A percentile compares a stretch with the other conserved stretches of the same genome.
Conservation (phyloP, 2,113 vertebrate genomes). For the Oreochromis spilurus region DNA sequence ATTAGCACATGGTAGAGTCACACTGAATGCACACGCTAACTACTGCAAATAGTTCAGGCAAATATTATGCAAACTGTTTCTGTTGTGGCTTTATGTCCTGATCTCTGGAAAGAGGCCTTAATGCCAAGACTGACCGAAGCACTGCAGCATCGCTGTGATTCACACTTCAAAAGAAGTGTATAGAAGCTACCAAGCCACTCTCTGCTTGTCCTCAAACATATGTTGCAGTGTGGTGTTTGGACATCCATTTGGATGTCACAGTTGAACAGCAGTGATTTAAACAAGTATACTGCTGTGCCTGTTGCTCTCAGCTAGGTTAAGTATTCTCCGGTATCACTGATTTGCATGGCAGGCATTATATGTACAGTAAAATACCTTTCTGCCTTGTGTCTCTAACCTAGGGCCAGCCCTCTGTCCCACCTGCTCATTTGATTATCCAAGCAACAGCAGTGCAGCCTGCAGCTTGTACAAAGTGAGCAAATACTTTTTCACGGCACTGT, state of each 20-base stretch:
- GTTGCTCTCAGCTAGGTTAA: constrained; percentile 26
- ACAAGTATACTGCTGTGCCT: neutral
- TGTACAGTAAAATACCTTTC: constrained; percentile 51
- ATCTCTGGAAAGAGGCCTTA: neutral
- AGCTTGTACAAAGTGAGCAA: neutral
- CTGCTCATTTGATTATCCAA: constrained; percentile 54
- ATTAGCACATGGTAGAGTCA: neutral
- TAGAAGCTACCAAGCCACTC: neutral
- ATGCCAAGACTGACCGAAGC: neutral
- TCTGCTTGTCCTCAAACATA: neutral
- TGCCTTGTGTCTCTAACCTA: constrained; percentile 31
- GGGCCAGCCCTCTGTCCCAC: neutral
- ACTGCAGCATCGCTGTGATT: neutral
- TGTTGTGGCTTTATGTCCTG: neutral
- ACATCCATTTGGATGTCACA: neutral
- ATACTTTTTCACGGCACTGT: neutral
- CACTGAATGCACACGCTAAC: constrained; percentile 1
- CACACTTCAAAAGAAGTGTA: neutral
- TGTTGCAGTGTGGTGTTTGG: neutral
- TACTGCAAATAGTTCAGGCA: constrained; percentile 48
- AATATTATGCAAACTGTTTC: constrained; percentile 56
- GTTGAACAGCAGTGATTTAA: neutral
- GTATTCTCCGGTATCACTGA: constrained; percentile 46
- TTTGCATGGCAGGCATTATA: constrained; percentile 66
- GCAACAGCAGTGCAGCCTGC: neutral